These are phyloP conservation scores for Orthosia gracilis DNA, from an alignment of 2,888 invertebrate species.

Conservation along the genomic window DNA sequence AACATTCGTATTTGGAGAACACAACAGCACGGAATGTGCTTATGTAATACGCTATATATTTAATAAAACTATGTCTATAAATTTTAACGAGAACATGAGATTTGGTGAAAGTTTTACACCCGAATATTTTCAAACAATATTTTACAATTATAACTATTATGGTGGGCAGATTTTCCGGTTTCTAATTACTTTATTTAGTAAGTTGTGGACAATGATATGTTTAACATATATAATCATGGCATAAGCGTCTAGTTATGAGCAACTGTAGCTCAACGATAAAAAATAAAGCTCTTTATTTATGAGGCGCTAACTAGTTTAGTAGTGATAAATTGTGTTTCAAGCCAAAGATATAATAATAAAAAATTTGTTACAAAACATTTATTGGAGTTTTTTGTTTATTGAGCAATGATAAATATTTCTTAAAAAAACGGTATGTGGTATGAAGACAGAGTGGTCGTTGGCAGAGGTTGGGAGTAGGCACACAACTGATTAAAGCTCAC, in stretches of 20 bases:
- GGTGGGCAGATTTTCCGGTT: constrained; percentile 46
- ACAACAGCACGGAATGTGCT: constrained; percentile 47
- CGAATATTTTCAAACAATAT: constrained; percentile 44
- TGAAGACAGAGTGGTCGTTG: constrained; percentile 48
- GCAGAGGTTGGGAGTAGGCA: constrained; percentile 77
- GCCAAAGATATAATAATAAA: constrained; percentile 47
- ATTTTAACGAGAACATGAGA: constrained; percentile 24
- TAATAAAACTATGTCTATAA: constrained; percentile 22
- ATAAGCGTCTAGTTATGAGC: constrained; percentile 53
- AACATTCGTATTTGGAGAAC: constrained; percentile 70
- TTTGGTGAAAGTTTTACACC: constrained; percentile 38
- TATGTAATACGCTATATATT: constrained; percentile 38
- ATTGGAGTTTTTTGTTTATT: constrained; percentile 32
- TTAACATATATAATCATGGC: constrained; percentile 42
- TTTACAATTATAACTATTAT: constrained; percentile 41
- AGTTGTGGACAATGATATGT: constrained; percentile 40
- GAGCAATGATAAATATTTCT: constrained; percentile 25
- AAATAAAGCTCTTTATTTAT: constrained; percentile 56
- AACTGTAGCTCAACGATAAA: constrained; percentile 39
- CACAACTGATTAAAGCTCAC: constrained; percentile 87
- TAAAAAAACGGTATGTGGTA: constrained; percentile 50
- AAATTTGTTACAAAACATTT: constrained; percentile 45
- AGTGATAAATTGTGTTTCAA: constrained; percentile 50
- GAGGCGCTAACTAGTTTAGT: constrained; percentile 53
- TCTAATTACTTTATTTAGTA: constrained; percentile 55